Evolutionary conservation across 2,113 vertebrate genomes (phyloP).

Genomic region (Procavia capensis): DNA sequence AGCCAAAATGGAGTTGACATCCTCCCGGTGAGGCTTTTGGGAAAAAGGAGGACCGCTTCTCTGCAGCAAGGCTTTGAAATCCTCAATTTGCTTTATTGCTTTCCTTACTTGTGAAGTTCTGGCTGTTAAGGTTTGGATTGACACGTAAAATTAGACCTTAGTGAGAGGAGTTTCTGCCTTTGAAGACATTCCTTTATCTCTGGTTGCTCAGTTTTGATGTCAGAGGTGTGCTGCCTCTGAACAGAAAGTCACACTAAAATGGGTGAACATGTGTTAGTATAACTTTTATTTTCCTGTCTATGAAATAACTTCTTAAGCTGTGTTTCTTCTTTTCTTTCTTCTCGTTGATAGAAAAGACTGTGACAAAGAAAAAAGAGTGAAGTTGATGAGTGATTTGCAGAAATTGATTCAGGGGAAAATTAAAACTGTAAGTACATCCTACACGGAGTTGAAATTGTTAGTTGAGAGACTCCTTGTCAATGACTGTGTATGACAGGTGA

Average conservation of each 20-base stretch:
- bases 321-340: not conserved
- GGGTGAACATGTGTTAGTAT: not conserved
- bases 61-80: conserved; percentile 14
- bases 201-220: conserved; percentile 63
- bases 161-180: conserved; percentile 71
- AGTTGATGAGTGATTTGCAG: conserved; percentile 93
- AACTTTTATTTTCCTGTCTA: not conserved
- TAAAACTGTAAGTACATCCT: conserved; percentile 89
- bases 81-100: too few species aligned
- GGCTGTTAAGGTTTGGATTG: conserved; percentile 68
- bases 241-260: conserved; percentile 19
- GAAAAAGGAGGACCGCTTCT: conserved; percentile 55
- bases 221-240: conserved; percentile 25
- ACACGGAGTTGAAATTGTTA: not conserved
- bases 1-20: conserved; percentile 39
- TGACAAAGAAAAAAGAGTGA: conserved; percentile 87
- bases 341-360: conserved; percentile 92
- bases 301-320: conserved; percentile 15
- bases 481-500: not conserved
- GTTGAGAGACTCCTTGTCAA: not conserved
- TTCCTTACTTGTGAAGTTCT: too few species aligned
- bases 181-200: conserved; percentile 77
- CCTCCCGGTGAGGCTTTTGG: conserved; percentile 40
- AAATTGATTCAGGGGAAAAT: conserved; percentile 93
- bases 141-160: conserved; percentile 73